These are phyloP conservation scores for Gymnothorax javanicus DNA, from an alignment of 2,797 vertebrate species.

Conservation along the genomic window DNA sequence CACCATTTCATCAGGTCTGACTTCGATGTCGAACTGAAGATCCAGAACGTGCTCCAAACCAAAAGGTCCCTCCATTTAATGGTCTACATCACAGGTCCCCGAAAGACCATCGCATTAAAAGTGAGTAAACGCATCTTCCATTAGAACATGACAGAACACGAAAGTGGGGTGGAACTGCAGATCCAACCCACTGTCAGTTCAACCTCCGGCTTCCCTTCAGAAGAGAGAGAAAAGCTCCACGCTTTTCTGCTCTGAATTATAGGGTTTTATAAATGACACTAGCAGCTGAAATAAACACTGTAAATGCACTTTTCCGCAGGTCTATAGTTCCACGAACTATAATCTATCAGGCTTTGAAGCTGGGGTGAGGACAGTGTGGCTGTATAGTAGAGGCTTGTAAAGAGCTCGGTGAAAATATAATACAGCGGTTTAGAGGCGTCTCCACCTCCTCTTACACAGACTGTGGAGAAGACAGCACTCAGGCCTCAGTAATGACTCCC, in stretches of 20 bases:
- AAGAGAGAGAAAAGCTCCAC: not conserved
- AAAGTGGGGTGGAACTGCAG: not conserved
- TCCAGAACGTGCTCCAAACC: not conserved
- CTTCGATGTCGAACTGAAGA: not conserved
- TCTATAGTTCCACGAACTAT: too few species aligned
- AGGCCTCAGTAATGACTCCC: slow-evolving; percentile 3
- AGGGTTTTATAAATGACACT: too few species aligned
- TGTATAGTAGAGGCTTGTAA: not conserved
- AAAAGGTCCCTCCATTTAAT: not conserved
- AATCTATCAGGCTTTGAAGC: too few species aligned
- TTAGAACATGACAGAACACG: not conserved
- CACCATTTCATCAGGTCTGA: not conserved
- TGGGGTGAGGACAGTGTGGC: too few species aligned
- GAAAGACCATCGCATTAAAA: not conserved
- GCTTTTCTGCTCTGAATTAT: too few species aligned
- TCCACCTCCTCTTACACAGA: not conserved
- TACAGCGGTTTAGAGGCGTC: not conserved
- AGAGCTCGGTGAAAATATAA: not conserved
- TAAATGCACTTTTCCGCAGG: too few species aligned
- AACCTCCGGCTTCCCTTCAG: not conserved
- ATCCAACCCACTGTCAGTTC: not conserved
- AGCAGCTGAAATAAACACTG: too few species aligned
- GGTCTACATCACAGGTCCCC: not conserved
- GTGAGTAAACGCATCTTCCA: too few species aligned
- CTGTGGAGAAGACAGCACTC: not conserved